Conservation (phyloP, 2,113 vertebrate species). For the Siphamia tubifer region DNA sequence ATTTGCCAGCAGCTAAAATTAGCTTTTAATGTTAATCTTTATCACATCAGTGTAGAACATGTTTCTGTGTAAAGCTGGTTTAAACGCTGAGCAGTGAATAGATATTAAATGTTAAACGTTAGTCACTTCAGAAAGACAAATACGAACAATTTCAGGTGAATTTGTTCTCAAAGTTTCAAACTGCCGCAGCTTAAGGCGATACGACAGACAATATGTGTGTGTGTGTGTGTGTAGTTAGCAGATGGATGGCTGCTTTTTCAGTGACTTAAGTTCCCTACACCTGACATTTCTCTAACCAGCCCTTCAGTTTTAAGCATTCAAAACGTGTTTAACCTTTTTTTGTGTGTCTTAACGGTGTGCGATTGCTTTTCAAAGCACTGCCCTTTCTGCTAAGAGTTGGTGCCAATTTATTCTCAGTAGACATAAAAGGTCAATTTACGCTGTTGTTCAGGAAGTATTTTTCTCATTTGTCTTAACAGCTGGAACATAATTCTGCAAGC, state of each 20-base stretch:
- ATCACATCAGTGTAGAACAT: constrained; percentile 36
- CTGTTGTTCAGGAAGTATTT: constrained; percentile 39
- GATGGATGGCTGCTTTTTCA: constrained; percentile 1
- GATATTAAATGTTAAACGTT: background rate
- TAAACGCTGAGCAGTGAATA: constrained; percentile 1
- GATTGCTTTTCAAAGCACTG: constrained; percentile 56
- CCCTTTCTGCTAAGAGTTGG: constrained; percentile 58
- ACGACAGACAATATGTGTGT: no score
- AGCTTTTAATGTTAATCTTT: constrained; percentile 41
- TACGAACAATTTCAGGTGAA: background rate
- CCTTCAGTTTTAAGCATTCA: constrained; percentile 45
- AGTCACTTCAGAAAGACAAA: background rate
- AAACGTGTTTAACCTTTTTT: constrained; percentile 51
- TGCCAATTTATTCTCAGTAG: constrained; percentile 55
- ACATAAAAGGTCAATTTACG: constrained; percentile 62
- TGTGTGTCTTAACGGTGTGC: constrained; percentile 33
- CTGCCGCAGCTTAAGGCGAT: background rate
- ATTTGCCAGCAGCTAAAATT: constrained; percentile 45
- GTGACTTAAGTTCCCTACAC: background rate
- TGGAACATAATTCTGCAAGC: constrained; percentile 4
- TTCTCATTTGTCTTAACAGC: constrained; percentile 27
- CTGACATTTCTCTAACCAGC: background rate
- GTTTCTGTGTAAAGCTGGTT: constrained; percentile 21
- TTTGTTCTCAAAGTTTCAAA: background rate
- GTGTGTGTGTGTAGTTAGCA: background rate